Base-by-base conservation (phyloP, 2,113 vertebrate species). In the Dascyllus trimaculatus region DNA sequence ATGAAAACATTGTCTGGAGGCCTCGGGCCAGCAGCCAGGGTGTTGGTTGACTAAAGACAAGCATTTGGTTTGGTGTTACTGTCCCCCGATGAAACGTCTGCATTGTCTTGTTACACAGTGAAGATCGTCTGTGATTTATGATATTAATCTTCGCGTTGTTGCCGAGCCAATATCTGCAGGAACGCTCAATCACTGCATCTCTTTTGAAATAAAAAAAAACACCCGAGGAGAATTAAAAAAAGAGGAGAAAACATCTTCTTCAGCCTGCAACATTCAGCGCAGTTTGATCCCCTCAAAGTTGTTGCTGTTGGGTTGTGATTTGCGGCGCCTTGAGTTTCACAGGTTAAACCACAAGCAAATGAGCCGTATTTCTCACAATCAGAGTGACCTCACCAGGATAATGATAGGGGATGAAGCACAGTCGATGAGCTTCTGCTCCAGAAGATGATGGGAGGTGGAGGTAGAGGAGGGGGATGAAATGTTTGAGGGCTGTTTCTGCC, bases 11-110 rank as follows among this genome's bases (percentile, higher is more conserved):
- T 81, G 87, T 73, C 82, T 81, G 74, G 75, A 82, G 68, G 79
- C 59, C 61, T 85, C 69, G 60, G 89, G 89, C 83, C 22, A 10
- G 7, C 22, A 82, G 86, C 88, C 92, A 93, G 75, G 80, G 86
- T 85, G 89, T 90, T 86, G 72, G 86, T 69, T 85, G 87, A 88
- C 84, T 87, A 70, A 81, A 85, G 75, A 88, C 87, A 85, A 81
- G 75, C 61, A 29, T 81, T 73, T 22, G 19, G 40, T 52, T 54
- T 58, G 45, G 45, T 78, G 45, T 82, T 86, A 51, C 72, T 67
- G 75, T 84, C 82, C 79, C 82, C n/a, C 1, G 48, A 56, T 76
- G 76, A 75, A 86, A 82, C 7, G n/a, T 68, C 69, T 78, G 56
- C 80, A 64, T 69, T 67, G 71, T 79, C 79, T 69, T 76, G 76